phyloP scores from a whole-genome alignment of 2,797 vertebrate genomes.

The Graptemys geographica region DNA sequence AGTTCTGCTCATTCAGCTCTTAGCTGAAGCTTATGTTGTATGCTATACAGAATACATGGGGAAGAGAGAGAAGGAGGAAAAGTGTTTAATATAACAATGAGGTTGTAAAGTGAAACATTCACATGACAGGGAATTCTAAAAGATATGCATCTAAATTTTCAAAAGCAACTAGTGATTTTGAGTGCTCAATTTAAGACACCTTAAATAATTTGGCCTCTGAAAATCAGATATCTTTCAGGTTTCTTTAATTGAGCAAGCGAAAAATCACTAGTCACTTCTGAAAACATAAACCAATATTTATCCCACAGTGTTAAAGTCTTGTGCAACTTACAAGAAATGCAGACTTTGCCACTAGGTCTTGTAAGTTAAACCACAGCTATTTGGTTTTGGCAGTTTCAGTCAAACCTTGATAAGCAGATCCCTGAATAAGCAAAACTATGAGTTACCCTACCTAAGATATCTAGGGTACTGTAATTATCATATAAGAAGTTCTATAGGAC shows the following conservation, averaged over 20 bases:
- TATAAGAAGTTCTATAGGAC: neutral
- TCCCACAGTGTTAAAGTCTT: neutral
- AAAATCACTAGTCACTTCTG: neutral
- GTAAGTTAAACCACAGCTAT: neutral
- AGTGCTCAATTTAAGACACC: neutral
- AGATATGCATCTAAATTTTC: neutral
- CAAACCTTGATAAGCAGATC: neutral
- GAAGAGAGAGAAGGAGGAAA: neutral
- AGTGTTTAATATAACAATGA: neutral
- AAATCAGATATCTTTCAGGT: neutral
- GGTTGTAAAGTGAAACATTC: neutral
- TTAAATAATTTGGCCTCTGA: neutral
- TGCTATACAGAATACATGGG: neutral
- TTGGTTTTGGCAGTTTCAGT: neutral
- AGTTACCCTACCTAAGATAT: accelerated
- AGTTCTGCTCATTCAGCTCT: neutral
- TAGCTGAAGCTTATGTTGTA: neutral
- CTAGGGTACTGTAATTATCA: neutral
- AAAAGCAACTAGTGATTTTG: neutral
- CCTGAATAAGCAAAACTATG: neutral
- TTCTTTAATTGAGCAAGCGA: neutral
- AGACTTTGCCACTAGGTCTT: neutral
- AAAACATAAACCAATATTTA: neutral
- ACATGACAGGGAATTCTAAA: neutral
- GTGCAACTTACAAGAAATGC: neutral